These are phyloP conservation scores for Agrochola lychnidis DNA, from an alignment of 2,888 invertebrate genomes.

Conservation along the genomic window DNA sequence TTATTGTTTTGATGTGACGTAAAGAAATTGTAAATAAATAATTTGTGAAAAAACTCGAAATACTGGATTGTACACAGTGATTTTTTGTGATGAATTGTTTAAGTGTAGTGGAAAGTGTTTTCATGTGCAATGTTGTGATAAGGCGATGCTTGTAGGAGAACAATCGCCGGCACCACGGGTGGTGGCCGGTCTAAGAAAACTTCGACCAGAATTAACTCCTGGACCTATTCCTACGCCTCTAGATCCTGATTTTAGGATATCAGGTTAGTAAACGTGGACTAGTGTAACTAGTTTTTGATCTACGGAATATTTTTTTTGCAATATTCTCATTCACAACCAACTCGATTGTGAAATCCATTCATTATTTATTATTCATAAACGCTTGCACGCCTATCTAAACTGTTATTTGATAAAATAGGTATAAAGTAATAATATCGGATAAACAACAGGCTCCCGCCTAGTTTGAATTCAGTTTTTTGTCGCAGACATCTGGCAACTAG, in stretches of 20 bases:
- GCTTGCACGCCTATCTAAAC: conserved; percentile 17
- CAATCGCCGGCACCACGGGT: conserved; percentile 89
- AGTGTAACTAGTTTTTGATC: conserved; percentile 2
- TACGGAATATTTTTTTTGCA: conserved; percentile 11
- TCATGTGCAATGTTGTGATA: conserved; percentile 83
- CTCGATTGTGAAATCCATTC: conserved; percentile 28
- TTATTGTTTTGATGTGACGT: conserved; percentile 68
- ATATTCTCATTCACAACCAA: conserved; percentile 25
- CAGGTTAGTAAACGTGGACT: conserved; percentile 77
- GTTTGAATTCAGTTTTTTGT: conserved; percentile 46
- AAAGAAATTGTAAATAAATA: conserved; percentile 51
- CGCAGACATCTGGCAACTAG: conserved; percentile 46
- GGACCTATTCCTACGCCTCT: conserved; percentile 85
- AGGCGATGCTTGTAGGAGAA: conserved; percentile 88
- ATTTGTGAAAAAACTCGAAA: conserved; percentile 52
- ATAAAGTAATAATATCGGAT: conserved; percentile 38
- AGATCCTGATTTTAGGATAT: conserved; percentile 87
- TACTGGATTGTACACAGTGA: conserved; percentile 61
- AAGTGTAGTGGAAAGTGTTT: conserved; percentile 79
- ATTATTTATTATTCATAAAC: conserved; percentile 28
- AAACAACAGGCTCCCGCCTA: conserved; percentile 49
- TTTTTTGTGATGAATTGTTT: conserved; percentile 69
- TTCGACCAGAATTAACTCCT: conserved; percentile 87
- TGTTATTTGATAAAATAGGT: conserved; percentile 30
- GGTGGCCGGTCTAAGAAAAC: conserved; percentile 89